Base-by-base conservation (phyloP, 2,113 vertebrate genomes). In the Microcebus ravelobensis region DNA sequence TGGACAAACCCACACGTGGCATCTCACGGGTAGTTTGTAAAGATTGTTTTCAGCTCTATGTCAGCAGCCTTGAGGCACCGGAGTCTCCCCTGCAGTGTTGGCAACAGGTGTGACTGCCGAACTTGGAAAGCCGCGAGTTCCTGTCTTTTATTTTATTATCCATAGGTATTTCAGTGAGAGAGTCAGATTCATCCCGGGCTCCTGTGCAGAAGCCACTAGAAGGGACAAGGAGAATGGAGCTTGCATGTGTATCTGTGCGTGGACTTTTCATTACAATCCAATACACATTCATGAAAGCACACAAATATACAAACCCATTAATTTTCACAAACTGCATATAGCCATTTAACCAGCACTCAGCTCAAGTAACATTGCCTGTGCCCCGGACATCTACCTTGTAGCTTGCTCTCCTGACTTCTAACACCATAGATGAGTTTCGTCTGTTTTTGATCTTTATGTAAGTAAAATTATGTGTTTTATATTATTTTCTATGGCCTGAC, bases 171-270 rank as follows among this genome's bases (percentile, higher is more conserved):
- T 83, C 52, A 86, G 9, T 45, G 14, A 84, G 52, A 34, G 85
- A 86, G 6, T 81, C 36, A 71, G 61, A 36, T 34, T 87, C 77
- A 25, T 82, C 29, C 48, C 5, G 20, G 34, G 11, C 61, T 87
- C 13, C 36, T 92, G 31, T 23, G 36, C 8, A 31, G 48, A 94
- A 65, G 29, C 5, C 59, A 61, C 50, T 83, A 70, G 63, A 34
- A 90, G 42, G 52, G 21, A 12, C 39, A 63, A 21, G 8, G 18
- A 77, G 52, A 57, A n/a, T 76, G 59, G 85, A 73, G 9, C 8
- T 0, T 68, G 6, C 7, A 8, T 29, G 6, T 27, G 8, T 70
- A 25, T 59, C 12, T 27, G 29, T 57, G 36, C 0, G 1, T 13
- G 10, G 4, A 73, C 48, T 68, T 86, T 63, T 79, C 68, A 74